A percentile compares a stretch with the other conserved stretches of the same genome.
Conservation (phyloP, 2,888 invertebrate genomes). For the Synanthedon vespiformis region DNA sequence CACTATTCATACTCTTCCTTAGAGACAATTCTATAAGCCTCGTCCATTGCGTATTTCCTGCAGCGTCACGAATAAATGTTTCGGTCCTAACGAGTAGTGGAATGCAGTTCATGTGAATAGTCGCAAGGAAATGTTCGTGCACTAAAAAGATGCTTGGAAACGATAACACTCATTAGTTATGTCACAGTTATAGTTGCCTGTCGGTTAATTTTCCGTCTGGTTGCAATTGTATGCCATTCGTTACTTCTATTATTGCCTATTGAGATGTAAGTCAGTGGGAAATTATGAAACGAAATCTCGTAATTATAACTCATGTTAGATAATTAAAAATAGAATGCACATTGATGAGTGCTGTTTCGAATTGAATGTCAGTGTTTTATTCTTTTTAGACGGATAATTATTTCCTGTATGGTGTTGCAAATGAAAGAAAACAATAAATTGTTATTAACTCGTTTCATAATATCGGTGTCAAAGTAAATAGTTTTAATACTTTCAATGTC, state of each 20-base stretch:
- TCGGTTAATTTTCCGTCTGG: slow-evolving; percentile 44
- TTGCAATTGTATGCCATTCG: slow-evolving; percentile 33
- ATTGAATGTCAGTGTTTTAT: not conserved
- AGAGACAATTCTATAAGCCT: not conserved
- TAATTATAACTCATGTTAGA: not conserved
- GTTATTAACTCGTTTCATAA: too few species aligned
- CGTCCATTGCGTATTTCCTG: not conserved
- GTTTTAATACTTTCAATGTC: too few species aligned
- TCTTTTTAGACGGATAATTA: not conserved
- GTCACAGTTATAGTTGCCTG: slow-evolving; percentile 32
- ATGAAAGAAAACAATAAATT: too few species aligned
- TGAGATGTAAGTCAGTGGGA: slow-evolving; percentile 25
- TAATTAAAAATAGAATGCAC: not conserved
- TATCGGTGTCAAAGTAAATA: too few species aligned
- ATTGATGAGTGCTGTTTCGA: not conserved
- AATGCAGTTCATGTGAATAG: slow-evolving; percentile 24
- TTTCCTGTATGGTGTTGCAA: not conserved
- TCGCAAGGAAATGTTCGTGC: slow-evolving; percentile 32
- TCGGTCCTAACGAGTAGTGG: slow-evolving; percentile 28
- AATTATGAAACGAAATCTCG: slow-evolving; percentile 7
- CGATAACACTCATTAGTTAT: slow-evolving; percentile 30
- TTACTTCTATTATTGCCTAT: slow-evolving; percentile 6
- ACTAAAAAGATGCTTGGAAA: slow-evolving; percentile 31
- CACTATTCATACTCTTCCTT: not conserved
- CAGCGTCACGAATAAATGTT: not conserved